Evolutionary conservation across 1,140 invertebrate genomes (phyloP).

Genomic region (Berghia stephanieae): DNA sequence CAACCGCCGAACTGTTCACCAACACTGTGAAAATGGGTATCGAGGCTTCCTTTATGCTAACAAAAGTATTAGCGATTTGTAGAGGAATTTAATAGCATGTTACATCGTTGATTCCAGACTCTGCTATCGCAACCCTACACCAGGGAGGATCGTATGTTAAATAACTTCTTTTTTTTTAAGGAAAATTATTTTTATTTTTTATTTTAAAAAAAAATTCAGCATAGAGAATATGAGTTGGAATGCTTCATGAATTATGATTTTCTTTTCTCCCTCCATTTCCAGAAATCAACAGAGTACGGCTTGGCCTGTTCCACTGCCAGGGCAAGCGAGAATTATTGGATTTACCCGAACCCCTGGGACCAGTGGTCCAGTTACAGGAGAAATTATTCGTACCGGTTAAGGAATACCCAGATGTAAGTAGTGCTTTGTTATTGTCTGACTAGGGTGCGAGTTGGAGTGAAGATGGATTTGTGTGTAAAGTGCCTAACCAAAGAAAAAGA

Average conservation of each 20-base stretch:
- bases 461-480: too few relatives aligned
- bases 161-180: background rate
- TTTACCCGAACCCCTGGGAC: constrained; percentile 92
- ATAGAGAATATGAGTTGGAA: too few relatives aligned
- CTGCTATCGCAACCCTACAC: background rate
- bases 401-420: constrained; percentile 96
- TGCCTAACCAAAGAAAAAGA: too few relatives aligned
- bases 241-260: too few relatives aligned
- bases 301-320: constrained; percentile 93
- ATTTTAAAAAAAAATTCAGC: too few relatives aligned
- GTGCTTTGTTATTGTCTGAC: too few relatives aligned
- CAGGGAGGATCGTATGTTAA: background rate
- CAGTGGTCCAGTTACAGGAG: constrained; percentile 91
- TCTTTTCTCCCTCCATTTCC: constrained; percentile 48
- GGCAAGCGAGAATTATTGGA: constrained; percentile 84
- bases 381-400: constrained; percentile 99
- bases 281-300: constrained; percentile 99
- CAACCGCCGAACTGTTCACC: too few relatives aligned
- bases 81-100: too few relatives aligned
- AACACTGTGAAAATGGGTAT: too few relatives aligned
- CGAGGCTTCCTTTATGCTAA: too few relatives aligned
- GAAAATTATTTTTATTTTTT: background rate
- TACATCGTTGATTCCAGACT: background rate
- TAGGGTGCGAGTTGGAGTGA: too few relatives aligned
- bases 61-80: too few relatives aligned